Base-by-base conservation (phyloP, 2,797 vertebrate genomes). In the Scomberomorus guttatus region DNA sequence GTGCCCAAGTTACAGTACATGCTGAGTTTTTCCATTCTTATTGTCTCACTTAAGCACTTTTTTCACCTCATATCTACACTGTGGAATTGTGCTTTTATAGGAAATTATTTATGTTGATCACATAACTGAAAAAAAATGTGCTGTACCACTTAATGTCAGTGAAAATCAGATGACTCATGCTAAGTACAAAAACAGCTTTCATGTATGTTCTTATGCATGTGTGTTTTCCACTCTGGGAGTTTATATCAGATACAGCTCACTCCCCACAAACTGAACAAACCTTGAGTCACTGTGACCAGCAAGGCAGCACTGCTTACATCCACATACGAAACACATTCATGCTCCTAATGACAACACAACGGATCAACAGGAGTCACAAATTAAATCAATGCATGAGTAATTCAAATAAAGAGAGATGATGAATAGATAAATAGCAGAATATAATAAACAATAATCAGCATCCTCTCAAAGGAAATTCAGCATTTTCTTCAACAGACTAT, bases 361-460 rank as follows among this genome's bases (percentile, higher is more conserved):
- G 12, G 46, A 86, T 32, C 29, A 63, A 58, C 54, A 24, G 11
- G 66, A 77, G 42, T 37, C 22, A 10, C 60, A 74, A 70, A 83
- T 79, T 6, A 58, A 60, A 81, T 80, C 46, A 72, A 17, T 27
- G 24, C 29, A 52, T 58, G 71, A 87, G 34, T 79, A 56, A 84
- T 64, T 52, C 59, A 72, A 72, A 77, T 79, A n/a, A 62, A 82
- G 67, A 34, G 32, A 63, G 17, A 58, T 54, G 20, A 67, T 0
- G 14, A 75, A 63, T 5, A 42, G 34, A 77, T 14, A 17, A 27
- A 46, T 63, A 48, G 14, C 37, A 24, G 10, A n/a, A 15, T 57
- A 75, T 6, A 61, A 25, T n/a, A 72, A 67, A 57, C 27, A 63
- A 62, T 22, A 27, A 44, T 67, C 5, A 44, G 7, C 48, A 29